A percentile compares a stretch with the other conserved stretches of the same genome.
phyloP scores from a whole-genome alignment of 2,888 invertebrate species.

The Tetragnatha montana region DNA sequence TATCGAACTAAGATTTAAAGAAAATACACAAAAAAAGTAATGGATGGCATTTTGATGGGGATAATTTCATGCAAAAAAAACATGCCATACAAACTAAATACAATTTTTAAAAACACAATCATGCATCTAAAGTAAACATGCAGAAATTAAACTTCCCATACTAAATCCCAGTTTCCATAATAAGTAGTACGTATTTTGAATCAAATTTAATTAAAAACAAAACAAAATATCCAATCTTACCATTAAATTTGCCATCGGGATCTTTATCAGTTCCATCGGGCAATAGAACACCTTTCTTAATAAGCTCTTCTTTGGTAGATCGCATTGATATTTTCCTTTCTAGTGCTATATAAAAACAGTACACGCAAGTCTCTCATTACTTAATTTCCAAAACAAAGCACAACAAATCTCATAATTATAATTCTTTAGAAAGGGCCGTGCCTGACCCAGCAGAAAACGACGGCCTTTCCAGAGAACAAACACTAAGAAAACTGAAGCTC shows the following conservation, averaged over 20 bases:
- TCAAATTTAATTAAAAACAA: background rate
- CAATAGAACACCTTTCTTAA: conserved; percentile 94
- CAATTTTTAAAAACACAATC: no score
- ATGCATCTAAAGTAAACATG: no score
- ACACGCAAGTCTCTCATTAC: background rate
- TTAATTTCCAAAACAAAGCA: background rate
- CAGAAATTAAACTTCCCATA: no score
- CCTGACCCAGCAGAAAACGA: background rate
- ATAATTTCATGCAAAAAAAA: no score
- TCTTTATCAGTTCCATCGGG: conserved; percentile 80
- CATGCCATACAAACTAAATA: no score
- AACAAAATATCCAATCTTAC: conserved; percentile 31
- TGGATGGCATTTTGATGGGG: no score
- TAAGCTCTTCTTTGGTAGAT: conserved; percentile 96
- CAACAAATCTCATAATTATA: background rate
- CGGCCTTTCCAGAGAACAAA: background rate
- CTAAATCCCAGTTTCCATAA: no score
- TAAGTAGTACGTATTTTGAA: no score
- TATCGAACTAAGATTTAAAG: no score
- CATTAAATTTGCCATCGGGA: conserved; percentile 64
- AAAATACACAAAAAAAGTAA: no score
- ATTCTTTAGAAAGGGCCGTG: background rate
- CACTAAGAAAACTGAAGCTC: background rate
- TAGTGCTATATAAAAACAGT: conserved; percentile 83
- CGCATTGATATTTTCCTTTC: conserved; percentile 98